Evolutionary conservation across 2,888 invertebrate genomes (phyloP), one percentile per base, ranked within the genome.

Genomic region (Luperina testacea): DNA sequence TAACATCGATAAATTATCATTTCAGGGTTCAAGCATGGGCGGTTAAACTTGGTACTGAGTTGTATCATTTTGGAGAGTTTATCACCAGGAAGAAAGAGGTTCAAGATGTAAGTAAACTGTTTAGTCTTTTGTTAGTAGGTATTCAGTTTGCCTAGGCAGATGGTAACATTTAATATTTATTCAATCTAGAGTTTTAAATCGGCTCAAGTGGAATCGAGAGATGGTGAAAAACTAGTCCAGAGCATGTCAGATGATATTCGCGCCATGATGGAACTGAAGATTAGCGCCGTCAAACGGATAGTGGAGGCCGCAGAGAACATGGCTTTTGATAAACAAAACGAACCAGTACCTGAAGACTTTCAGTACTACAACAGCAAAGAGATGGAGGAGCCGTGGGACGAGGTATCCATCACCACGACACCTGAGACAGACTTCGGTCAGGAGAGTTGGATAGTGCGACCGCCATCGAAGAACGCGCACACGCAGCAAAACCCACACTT

Each of bases 231-330:
- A 90, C 96, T 99, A 92, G 98, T 99, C 53, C 98, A 98, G 90
- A 98, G 98, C 85, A 98, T 99, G 97, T 98, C 98, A 17, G 98
- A 98, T 87, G 98, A 98, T 90, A 98, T 99, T 80, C 98, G 98
- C 91, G 98, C 97, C 75, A 99, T 99, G 98, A 98, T 99, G 98
- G 98, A 98, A 86, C 97, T 98, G 65, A 99, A 99, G 97, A 98
- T 98, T 83, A 98, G 98, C 88, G 99, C 99, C 17, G 98, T 99
- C 53, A 97, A 98, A 96, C 97, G 99, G 90, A 99, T 99, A 90
- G 98, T 99, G 96, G 99, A 99, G 93, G 98, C 98, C 13, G 99
- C 99, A 0, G 99, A 99, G 93, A 98, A 98, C 87, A 98, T 98
- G 92, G 98, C 98, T 1, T 97, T 98, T 85, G 96, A 96, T 84